Percentiles rank a stretch among this genome's conserved stretches.
phyloP scores from a whole-genome alignment of 2,888 invertebrate genomes.

The Drosophila macrospina region DNA sequence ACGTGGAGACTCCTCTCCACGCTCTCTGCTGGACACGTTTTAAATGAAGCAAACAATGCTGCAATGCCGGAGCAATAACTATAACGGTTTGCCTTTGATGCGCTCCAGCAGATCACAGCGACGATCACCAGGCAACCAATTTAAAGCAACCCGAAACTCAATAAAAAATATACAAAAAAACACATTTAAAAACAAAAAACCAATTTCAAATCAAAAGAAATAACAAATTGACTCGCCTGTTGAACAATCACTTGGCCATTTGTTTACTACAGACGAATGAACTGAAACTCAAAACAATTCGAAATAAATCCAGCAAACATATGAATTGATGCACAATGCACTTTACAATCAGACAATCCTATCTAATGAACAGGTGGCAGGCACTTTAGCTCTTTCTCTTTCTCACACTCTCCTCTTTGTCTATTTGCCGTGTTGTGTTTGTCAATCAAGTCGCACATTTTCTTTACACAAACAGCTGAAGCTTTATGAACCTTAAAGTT shows the following conservation, averaged over 20 bases:
- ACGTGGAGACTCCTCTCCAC: no score
- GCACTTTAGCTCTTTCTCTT: slow-evolving; percentile 17
- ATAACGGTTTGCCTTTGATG: slow-evolving; percentile 55
- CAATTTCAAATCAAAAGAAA: slow-evolving; percentile 51
- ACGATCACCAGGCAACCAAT: slow-evolving; percentile 41
- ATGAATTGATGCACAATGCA: slow-evolving; percentile 12
- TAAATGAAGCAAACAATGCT: slow-evolving; percentile 57
- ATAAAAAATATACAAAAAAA: slow-evolving; percentile 34
- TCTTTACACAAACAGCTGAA: slow-evolving; percentile 15
- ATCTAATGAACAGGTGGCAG: slow-evolving; percentile 24
- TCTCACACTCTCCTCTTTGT: background rate
- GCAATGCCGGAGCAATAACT: slow-evolving; percentile 28
- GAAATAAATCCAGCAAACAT: slow-evolving; percentile 20
- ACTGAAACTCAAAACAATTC: slow-evolving; percentile 28
- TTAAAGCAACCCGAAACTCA: slow-evolving; percentile 56
- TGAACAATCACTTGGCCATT: slow-evolving; percentile 67
- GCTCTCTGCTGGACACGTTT: slow-evolving; percentile 48
- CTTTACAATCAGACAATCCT: slow-evolving; percentile 3
- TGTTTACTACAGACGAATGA: slow-evolving; percentile 45
- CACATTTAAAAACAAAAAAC: slow-evolving; percentile 47
- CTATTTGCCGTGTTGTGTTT: slow-evolving; percentile 2
- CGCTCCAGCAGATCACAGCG: slow-evolving; percentile 63
- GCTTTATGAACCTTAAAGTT: slow-evolving; percentile 24
- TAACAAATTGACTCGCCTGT: slow-evolving; percentile 61
- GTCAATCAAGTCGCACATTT: slow-evolving; percentile 14